Evolutionary conservation across 2,113 vertebrate genomes (phyloP).

Genomic region (Dipodomys stephensi): DNA sequence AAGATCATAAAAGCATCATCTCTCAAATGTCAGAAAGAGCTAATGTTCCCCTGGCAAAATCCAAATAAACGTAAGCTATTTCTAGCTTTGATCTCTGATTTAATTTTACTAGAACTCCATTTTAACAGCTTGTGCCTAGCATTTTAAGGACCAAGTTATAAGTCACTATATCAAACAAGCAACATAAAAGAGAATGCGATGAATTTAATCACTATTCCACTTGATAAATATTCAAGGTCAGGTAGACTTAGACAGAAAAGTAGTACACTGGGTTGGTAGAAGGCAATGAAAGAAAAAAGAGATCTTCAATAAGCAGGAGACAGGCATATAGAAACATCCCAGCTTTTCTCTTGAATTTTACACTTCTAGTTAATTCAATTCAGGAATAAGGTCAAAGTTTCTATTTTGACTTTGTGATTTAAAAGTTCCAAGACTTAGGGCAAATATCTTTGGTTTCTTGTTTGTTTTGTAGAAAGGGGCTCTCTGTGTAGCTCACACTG

Average conservation of each 20-base stretch:
- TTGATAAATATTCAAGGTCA: conserved; percentile 59
- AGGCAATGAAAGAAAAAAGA: neutral
- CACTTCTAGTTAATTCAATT: neutral
- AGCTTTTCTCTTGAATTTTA: neutral
- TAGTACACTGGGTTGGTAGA: neutral
- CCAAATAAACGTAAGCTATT: conserved; percentile 75
- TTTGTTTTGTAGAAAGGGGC: neutral
- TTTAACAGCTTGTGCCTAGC: conserved; percentile 49
- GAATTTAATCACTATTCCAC: conserved; percentile 36
- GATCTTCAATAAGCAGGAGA: conserved; percentile 12
- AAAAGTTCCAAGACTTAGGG: neutral
- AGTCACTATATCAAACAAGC: conserved; percentile 47
- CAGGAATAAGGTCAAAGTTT: neutral
- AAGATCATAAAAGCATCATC: conserved; percentile 68
- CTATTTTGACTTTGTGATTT: neutral
- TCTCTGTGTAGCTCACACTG: neutral
- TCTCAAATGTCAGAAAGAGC: conserved; percentile 76
- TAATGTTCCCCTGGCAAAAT: conserved; percentile 67
- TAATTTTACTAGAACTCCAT: conserved; percentile 76
- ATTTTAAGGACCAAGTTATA: conserved; percentile 56
- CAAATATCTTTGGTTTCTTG: neutral
- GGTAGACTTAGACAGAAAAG: neutral
- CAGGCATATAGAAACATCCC: neutral
- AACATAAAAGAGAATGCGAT: conserved; percentile 63
- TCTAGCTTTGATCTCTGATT: conserved; percentile 77